A percentile compares a stretch with the other conserved stretches of the same genome.
These are phyloP conservation scores for Epicampocera succincta DNA, from an alignment of 2,888 invertebrate genomes.

Conservation along the genomic window DNA sequence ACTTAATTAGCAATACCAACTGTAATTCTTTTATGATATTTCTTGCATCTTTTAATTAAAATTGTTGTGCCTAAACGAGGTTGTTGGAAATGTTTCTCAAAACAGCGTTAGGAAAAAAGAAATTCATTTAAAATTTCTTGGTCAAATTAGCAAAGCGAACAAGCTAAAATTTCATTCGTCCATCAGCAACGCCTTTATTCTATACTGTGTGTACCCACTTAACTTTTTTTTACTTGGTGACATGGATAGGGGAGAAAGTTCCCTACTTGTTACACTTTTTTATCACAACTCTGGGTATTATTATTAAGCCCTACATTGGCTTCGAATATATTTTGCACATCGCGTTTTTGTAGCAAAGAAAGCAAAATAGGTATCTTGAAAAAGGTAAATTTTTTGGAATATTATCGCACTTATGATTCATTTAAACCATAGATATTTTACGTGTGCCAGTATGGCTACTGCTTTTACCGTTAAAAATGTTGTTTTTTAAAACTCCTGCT, in stretches of 20 bases:
- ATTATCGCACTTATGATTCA: too few relatives aligned
- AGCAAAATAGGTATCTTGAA: too few relatives aligned
- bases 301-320: constrained; percentile 21
- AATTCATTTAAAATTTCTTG: constrained; percentile 65
- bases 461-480: constrained; percentile 2
- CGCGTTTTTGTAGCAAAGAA: too few relatives aligned
- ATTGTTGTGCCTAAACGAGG: constrained; percentile 19
- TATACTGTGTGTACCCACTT: background rate
- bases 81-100: constrained; percentile 10
- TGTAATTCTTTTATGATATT: constrained; percentile 20
- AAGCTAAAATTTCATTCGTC: constrained; percentile 48
- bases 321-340: too few relatives aligned
- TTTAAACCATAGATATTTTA: too few relatives aligned
- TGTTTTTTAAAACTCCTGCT: background rate
- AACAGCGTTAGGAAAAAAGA: constrained; percentile 34
- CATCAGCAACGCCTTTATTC: constrained; percentile 25
- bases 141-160: constrained; percentile 68
- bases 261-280: constrained; percentile 16
- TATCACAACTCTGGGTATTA: constrained; percentile 39
- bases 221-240: constrained; percentile 1
- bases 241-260: background rate
- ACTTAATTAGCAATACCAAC: constrained; percentile 66
- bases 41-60: constrained; percentile 58
- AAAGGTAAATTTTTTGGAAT: too few relatives aligned
- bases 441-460: too few relatives aligned